These are phyloP conservation scores for Ptychoptera albimana DNA, from an alignment of 2,888 invertebrate genomes.

Conservation along the genomic window DNA sequence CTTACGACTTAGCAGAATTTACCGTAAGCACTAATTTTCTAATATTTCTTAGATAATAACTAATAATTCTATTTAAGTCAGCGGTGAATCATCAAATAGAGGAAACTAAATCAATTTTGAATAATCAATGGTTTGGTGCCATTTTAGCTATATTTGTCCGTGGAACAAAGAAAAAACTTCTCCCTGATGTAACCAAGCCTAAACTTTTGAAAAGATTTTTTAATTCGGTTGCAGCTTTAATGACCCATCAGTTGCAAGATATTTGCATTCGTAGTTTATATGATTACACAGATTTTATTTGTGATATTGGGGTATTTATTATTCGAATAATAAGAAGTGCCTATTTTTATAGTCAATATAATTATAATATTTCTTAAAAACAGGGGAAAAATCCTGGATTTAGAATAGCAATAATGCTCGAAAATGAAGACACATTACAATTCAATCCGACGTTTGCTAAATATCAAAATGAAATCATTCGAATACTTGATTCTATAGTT, in stretches of 20 bases:
- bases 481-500: constrained; percentile 57
- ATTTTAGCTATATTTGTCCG: constrained; percentile 28
- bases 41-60: background rate
- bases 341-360: background rate
- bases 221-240: constrained; percentile 68
- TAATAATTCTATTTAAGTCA: constrained; percentile 14
- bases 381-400: constrained; percentile 47
- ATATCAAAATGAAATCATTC: constrained; percentile 51
- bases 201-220: constrained; percentile 60
- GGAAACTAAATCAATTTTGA: constrained; percentile 46
- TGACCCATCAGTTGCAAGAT: constrained; percentile 76
- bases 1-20: constrained; percentile 28
- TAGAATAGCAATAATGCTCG: constrained; percentile 22
- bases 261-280: constrained; percentile 64
- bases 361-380: constrained; percentile 30
- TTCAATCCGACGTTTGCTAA: constrained; percentile 64
- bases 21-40: constrained; percentile 16
- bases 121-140: constrained; percentile 33
- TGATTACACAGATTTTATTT: constrained; percentile 60
- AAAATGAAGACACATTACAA: constrained; percentile 37
- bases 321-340: background rate
- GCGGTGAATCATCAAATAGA: constrained; percentile 42
- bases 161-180: constrained; percentile 48
- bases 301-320: constrained; percentile 53
- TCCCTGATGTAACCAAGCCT: constrained; percentile 49